Conservation (phyloP, 2,113 vertebrate genomes). For the Aptenodytes patagonicus region DNA sequence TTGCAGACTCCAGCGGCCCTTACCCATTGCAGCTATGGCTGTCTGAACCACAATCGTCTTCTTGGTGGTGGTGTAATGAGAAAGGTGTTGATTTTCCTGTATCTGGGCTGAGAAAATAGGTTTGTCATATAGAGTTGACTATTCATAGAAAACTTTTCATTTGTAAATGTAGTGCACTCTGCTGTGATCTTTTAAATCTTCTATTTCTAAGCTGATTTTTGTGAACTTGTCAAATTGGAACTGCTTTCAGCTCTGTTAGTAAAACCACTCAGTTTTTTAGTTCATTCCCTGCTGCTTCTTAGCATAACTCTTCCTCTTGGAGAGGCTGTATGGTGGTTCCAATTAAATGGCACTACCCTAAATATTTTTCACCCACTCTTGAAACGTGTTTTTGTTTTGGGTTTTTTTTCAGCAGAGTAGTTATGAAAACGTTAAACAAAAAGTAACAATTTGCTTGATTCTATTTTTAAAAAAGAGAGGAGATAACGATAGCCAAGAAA, state of each 20-base stretch:
- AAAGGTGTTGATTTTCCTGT: neutral
- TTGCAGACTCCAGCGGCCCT: neutral
- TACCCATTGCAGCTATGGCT: neutral
- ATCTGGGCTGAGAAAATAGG: neutral
- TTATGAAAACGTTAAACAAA: constrained; percentile 5
- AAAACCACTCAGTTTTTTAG: constrained; percentile 6
- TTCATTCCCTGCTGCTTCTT: neutral
- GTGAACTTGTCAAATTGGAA: constrained; percentile 9
- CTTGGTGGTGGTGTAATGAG: neutral
- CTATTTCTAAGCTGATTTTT: constrained; percentile 35
- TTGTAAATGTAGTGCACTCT: neutral
- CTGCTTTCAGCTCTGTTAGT: neutral
- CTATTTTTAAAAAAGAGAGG: constrained; percentile 6
- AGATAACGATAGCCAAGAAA: constrained; percentile 27
- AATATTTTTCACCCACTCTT: neutral
- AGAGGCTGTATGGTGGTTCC: neutral
- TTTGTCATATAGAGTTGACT: neutral
- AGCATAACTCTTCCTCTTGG: neutral
- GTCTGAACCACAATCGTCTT: neutral
- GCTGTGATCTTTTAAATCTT: constrained; percentile 1
- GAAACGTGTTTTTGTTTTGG: neutral
- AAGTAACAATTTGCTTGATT: neutral
- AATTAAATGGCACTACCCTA: neutral
- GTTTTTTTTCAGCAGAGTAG: neutral
- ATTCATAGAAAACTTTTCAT: constrained; percentile 14